Percentiles rank a stretch among this genome's conserved stretches.
Evolutionary conservation across 2,113 vertebrate species (phyloP).

Genomic region (Lophotis ruficrista): DNA sequence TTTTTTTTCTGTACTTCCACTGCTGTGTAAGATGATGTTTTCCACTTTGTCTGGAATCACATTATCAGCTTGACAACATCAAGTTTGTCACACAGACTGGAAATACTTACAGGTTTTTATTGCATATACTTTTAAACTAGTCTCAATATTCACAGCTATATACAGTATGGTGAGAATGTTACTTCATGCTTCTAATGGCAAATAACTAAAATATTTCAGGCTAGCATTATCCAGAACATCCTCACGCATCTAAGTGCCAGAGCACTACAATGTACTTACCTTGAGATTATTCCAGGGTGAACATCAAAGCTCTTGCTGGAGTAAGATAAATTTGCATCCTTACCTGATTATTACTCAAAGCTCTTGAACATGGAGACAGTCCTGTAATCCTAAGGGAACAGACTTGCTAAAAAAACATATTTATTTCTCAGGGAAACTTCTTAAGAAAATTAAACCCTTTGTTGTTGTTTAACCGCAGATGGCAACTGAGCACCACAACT

Average conservation of each 20-base stretch:
- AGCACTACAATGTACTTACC: not conserved
- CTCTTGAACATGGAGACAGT: not conserved
- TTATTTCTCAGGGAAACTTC: not conserved
- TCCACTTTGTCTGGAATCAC: not conserved
- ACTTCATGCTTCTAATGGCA: not conserved
- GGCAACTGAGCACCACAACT: too few species aligned
- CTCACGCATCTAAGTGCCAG: not conserved
- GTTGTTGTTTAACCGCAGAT: too few species aligned
- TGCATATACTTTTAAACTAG: not conserved
- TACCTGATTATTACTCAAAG: not conserved
- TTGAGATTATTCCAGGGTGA: not conserved
- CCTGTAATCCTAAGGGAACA: not conserved
- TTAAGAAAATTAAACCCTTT: too few species aligned
- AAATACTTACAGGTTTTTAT: not conserved
- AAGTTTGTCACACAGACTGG: not conserved
- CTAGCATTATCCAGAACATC: not conserved
- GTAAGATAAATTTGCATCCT: not conserved
- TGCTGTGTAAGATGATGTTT: not conserved
- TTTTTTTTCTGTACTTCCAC: not conserved
- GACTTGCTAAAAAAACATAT: not conserved
- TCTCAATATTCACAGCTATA: not conserved
- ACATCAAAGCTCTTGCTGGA: constrained; percentile 4
- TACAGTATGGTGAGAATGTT: not conserved
- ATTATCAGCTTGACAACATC: not conserved
- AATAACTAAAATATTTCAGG: not conserved